Evolutionary conservation across 2,797 vertebrate species (phyloP).

Genomic region (Malacoraja senta): DNA sequence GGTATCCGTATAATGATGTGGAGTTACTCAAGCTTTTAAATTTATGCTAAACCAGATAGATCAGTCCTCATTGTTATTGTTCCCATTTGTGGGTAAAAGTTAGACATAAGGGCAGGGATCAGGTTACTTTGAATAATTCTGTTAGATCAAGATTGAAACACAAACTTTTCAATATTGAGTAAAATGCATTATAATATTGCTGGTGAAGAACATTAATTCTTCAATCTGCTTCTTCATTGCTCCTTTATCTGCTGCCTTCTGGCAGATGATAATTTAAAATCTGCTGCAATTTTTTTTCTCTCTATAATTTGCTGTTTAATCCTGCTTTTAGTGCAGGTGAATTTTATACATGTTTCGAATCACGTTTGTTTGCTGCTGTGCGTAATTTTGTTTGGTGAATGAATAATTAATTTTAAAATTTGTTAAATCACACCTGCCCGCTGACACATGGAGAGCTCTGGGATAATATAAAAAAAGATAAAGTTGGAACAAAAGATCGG

Average conservation of each 20-base stretch:
- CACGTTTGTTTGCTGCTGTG: no score
- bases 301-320: background rate
- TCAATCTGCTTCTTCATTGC: background rate
- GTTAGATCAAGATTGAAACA: background rate
- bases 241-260: background rate
- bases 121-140: background rate
- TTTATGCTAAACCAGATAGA: background rate
- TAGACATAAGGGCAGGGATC: background rate
- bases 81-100: background rate
- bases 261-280: background rate
- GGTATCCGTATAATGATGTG: background rate
- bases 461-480: background rate
- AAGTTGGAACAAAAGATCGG: background rate
- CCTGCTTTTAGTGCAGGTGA: background rate
- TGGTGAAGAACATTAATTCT: background rate
- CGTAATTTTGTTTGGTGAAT: background rate
- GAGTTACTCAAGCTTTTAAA: background rate
- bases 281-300: background rate
- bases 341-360: background rate
- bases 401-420: background rate
- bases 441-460: background rate
- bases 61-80: background rate
- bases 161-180: background rate
- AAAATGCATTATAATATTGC: background rate
- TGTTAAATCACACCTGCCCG: background rate